Percentiles rank a stretch among this genome's conserved stretches.
Evolutionary conservation across 2,113 vertebrate genomes (phyloP).

Genomic region (Ovis aries): ARS-UI_Ramb_v3.0 NC_056055.1:4016501-4017000

Average conservation of each 20-base stretch:
- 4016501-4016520: not conserved
- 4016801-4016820: not conserved
- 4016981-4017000: not conserved
- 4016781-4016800: not conserved
- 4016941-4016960: not conserved
- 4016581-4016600: slow-evolving; percentile 9
- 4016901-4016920: not conserved
- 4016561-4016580: not conserved
- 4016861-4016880: not conserved
- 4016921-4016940: not conserved
- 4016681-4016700: not conserved
- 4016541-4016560: not conserved
- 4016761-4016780: not conserved
- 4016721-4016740: not conserved
- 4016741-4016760: not conserved
- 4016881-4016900: not conserved
- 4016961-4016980: not conserved
- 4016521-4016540: not conserved
- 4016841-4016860: not conserved
- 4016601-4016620: not conserved
- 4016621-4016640: not conserved
- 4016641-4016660: not conserved
- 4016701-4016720: not conserved
- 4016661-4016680: not conserved
- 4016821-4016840: not conserved